These are phyloP conservation scores for Bombus superbus DNA, from an alignment of 1,140 invertebrate species.

Conservation along the genomic window DNA sequence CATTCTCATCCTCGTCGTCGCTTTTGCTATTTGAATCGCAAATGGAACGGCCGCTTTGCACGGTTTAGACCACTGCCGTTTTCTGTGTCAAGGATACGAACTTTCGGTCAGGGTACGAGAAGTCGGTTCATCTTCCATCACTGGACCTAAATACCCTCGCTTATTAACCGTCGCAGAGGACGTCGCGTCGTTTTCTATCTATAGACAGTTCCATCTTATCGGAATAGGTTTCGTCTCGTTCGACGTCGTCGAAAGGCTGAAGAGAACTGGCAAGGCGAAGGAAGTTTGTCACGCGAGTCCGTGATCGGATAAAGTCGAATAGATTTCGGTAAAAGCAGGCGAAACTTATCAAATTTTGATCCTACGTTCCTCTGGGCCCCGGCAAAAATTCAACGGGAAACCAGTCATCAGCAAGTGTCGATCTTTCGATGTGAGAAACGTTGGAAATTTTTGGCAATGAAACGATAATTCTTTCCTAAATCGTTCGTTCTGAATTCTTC, in stretches of 20 bases:
- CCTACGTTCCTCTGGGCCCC: no score
- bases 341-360: no score
- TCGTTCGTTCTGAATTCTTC: neutral
- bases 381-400: no score
- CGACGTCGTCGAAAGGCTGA: neutral
- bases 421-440: no score
- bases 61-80: conserved; percentile 35
- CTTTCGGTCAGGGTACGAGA: conserved; percentile 50
- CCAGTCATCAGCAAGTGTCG: no score
- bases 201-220: neutral
- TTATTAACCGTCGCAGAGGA: neutral
- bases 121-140: conserved; percentile 2
- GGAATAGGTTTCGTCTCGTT: neutral
- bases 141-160: conserved; percentile 20
- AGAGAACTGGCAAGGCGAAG: neutral
- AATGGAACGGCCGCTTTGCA: conserved; percentile 53
- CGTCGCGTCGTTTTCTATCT: neutral
- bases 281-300: neutral
- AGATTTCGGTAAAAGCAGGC: no score
- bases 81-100: conserved; percentile 70
- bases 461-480: no score
- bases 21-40: conserved; percentile 63
- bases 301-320: neutral
- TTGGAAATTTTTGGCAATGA: no score
- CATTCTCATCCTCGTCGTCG: conserved; percentile 46